Conservation (phyloP, 2,888 invertebrate species). For the Adela reaumurella region DNA sequence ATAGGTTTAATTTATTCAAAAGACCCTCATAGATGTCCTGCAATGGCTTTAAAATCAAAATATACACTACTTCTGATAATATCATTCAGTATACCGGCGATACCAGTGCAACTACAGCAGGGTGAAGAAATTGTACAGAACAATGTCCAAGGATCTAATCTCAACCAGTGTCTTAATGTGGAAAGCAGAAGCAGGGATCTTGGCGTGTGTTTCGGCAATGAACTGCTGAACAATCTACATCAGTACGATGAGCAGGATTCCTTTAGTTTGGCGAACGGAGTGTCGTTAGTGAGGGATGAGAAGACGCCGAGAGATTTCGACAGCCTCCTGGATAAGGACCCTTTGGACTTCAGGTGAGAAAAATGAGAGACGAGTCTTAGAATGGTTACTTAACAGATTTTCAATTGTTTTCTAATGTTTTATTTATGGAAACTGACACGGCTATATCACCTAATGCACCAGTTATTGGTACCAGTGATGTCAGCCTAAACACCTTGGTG, state of each 20-base stretch:
- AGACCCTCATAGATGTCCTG: slow-evolving; percentile 17
- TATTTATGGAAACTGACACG: too few relatives aligned
- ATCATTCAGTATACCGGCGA: slow-evolving; percentile 24
- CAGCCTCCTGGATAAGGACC: slow-evolving; percentile 69
- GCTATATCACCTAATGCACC: too few relatives aligned
- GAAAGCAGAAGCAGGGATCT: slow-evolving; percentile 35
- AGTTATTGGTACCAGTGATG: too few relatives aligned
- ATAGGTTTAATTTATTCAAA: too few relatives aligned
- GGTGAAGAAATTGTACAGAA: slow-evolving; percentile 37
- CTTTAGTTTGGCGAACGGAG: slow-evolving; percentile 62
- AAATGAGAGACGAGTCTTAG: too few relatives aligned
- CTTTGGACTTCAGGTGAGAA: slow-evolving; percentile 68
- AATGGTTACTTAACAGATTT: too few relatives aligned
- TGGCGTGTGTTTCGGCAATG: slow-evolving; percentile 66
- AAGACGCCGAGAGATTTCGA: slow-evolving; percentile 63
- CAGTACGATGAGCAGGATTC: slow-evolving; percentile 63
- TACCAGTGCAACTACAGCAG: slow-evolving; percentile 37
- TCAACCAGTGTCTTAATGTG: slow-evolving; percentile 39
- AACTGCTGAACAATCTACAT: slow-evolving; percentile 63
- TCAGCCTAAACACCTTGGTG: too few relatives aligned
- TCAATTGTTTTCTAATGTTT: too few relatives aligned
- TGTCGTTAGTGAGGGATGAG: slow-evolving; percentile 63
- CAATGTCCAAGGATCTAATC: slow-evolving; percentile 25
- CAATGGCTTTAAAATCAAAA: slow-evolving; percentile 7
- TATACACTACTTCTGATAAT: slow-evolving; percentile 16